These are phyloP conservation scores for Notiomystis cincta DNA, from an alignment of 2,113 vertebrate genomes.

Conservation along the genomic window DNA sequence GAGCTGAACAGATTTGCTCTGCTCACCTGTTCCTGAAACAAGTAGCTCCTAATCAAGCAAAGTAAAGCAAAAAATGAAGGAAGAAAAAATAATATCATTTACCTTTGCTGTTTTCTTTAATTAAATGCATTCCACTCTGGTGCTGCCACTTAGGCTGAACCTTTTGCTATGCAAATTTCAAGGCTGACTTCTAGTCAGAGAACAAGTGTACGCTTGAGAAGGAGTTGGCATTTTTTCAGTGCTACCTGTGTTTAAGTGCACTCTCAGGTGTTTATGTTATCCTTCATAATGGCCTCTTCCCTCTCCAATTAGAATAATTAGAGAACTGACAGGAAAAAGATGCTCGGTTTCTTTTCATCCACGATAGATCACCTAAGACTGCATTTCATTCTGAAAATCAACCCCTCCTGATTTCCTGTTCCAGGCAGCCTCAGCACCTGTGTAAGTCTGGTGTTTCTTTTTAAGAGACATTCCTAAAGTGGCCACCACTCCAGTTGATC, in stretches of 20 bases:
- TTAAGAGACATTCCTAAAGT: background rate
- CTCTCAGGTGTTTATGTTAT: slow-evolving; percentile 62
- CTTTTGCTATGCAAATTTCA: slow-evolving; percentile 70
- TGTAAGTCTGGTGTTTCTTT: background rate
- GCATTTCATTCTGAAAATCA: background rate
- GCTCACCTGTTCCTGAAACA: slow-evolving; percentile 52
- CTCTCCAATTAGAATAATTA: slow-evolving; percentile 64
- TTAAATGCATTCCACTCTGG: slow-evolving; percentile 71
- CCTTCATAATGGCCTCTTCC: slow-evolving; percentile 36
- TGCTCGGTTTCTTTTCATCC: background rate
- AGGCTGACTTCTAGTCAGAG: slow-evolving; percentile 61
- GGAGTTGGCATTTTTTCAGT: slow-evolving; percentile 34
- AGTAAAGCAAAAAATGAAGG: background rate
- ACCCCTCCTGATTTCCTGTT: background rate
- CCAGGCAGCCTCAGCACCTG: background rate
- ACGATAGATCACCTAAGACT: background rate
- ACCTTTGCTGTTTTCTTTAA: slow-evolving; percentile 73
- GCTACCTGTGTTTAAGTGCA: slow-evolving; percentile 45
- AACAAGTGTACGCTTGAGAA: slow-evolving; percentile 47
- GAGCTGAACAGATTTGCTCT: slow-evolving; percentile 46
- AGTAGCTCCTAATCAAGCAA: slow-evolving; percentile 65
- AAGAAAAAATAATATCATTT: slow-evolving; percentile 46
- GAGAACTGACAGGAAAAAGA: background rate
- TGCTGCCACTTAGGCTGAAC: slow-evolving; percentile 55
- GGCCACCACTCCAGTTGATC: background rate